Percentiles rank a stretch among this genome's conserved stretches.
phyloP scores from a whole-genome alignment of 2,113 vertebrate genomes.

The Urocynchramus pylzowi region DNA sequence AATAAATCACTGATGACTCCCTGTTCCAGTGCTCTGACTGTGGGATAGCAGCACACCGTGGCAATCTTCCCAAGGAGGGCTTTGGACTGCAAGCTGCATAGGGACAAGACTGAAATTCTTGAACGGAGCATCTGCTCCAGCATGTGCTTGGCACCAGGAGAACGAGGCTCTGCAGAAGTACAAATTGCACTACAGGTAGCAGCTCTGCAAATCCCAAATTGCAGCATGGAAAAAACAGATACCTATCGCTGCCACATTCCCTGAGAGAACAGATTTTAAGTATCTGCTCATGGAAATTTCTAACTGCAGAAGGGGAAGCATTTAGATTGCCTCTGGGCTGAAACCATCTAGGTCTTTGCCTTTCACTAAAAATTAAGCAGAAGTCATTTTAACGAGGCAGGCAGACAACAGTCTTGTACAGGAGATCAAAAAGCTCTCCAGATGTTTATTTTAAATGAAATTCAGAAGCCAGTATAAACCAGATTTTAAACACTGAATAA shows the following conservation, averaged over 20 bases:
- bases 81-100: not conserved
- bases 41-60: not conserved
- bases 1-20: not conserved
- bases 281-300: not conserved
- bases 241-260: not conserved
- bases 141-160: not conserved
- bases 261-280: not conserved
- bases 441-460: conserved; percentile 53
- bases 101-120: not conserved
- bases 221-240: not conserved
- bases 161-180: not conserved
- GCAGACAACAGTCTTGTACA: not conserved
- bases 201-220: not conserved
- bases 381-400: not conserved
- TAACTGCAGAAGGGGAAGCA: not conserved
- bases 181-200: not conserved
- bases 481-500: conserved; percentile 50
- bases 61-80: not conserved
- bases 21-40: not conserved
- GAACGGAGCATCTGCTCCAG: not conserved
- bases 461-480: conserved; percentile 45
- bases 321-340: not conserved
- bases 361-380: conserved; percentile 21
- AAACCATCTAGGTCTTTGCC: not conserved
- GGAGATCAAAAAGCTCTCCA: conserved; percentile 53